Conservation (phyloP, 2,888 invertebrate genomes). For the Tortricodes alternella region DNA sequence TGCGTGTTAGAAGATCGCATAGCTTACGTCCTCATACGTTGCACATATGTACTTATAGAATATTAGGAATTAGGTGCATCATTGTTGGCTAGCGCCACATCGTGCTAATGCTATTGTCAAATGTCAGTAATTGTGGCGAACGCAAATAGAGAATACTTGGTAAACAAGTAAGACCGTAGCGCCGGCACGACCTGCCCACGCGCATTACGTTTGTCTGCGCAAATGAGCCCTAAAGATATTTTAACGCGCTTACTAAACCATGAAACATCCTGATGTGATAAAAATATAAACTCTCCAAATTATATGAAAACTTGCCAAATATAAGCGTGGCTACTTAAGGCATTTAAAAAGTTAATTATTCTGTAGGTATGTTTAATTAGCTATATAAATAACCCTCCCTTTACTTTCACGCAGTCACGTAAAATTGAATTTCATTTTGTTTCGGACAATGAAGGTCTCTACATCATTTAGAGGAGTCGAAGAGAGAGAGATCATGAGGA, state of each 20-base stretch:
- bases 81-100: constrained; percentile 52
- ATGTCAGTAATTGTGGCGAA: constrained; percentile 54
- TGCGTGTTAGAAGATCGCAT: too few species aligned
- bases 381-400: neutral
- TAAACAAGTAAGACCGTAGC: constrained; percentile 73
- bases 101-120: constrained; percentile 45
- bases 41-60: too few species aligned
- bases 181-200: constrained; percentile 50
- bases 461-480: neutral
- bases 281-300: neutral
- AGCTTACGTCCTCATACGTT: too few species aligned
- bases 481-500: too few species aligned
- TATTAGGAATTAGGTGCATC: too few species aligned
- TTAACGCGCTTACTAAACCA: constrained; percentile 37
- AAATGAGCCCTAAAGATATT: constrained; percentile 51
- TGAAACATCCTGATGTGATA: constrained; percentile 21
- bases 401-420: too few species aligned
- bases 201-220: constrained; percentile 46
- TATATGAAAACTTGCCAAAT: neutral
- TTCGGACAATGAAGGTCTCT: neutral
- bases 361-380: neutral
- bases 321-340: neutral
- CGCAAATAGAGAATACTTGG: constrained; percentile 64
- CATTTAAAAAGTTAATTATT: neutral
- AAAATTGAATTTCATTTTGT: too few species aligned